phyloP scores from a whole-genome alignment of 2,797 vertebrate genomes.

The Oreortyx pictus region DNA sequence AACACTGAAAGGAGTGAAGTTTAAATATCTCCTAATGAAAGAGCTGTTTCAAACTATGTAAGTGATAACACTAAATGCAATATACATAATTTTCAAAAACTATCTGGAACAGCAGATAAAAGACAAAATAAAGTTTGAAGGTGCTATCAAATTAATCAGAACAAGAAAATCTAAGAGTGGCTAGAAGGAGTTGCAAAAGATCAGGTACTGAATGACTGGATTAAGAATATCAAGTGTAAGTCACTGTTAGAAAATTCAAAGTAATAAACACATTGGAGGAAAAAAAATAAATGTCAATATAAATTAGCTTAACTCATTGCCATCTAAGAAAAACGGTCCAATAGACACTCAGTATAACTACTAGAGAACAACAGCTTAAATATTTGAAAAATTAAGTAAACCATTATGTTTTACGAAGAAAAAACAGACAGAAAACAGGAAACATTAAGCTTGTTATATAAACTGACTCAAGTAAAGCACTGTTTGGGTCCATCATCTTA shows the following conservation, averaged over 20 bases:
- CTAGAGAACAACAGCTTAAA: neutral
- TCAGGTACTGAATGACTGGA: neutral
- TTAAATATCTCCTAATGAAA: neutral
- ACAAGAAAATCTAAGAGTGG: neutral
- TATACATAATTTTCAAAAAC: neutral
- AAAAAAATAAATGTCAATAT: neutral
- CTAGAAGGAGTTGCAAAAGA: neutral
- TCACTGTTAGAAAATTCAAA: neutral
- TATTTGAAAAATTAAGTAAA: neutral
- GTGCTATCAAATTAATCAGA: neutral
- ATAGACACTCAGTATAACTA: neutral
- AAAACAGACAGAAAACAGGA: neutral
- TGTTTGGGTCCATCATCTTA: neutral
- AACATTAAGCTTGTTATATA: neutral
- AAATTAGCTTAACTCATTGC: neutral
- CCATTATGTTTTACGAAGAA: neutral
- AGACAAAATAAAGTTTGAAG: neutral
- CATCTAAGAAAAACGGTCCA: neutral
- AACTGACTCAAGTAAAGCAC: neutral
- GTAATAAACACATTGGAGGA: neutral
- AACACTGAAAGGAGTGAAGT: neutral
- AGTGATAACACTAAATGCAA: neutral
- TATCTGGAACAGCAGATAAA: neutral
- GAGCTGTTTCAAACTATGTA: neutral
- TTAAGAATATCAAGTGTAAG: neutral